Evolutionary conservation across 1,140 invertebrate genomes (phyloP), one percentile per base, ranked within the genome.

Genomic region (Drosophila trapezifrons): DNA sequence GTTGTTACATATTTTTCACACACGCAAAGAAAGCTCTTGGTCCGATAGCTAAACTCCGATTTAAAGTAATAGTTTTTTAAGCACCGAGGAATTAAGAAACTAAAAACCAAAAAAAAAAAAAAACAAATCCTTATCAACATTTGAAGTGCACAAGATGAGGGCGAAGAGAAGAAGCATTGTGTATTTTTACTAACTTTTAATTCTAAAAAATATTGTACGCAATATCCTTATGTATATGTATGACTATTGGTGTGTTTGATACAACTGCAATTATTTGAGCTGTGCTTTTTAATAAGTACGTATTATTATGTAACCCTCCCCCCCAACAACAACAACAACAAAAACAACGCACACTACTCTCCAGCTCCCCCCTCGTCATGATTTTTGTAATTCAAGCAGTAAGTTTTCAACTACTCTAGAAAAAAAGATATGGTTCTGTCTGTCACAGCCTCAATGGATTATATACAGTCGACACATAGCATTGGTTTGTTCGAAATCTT

Each of bases 181-280:
- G 45, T 52, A 66, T 66, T 69, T 63, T 25, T 51, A 69, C 37
- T 64, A 37, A 51, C 45, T 51, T 51, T 66, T 51, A 65, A 62
- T 60, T 58, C 62, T 64, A 42, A 59, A 60, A 59, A 27, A 63
- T 60, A 45, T 65, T 65, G 63, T 46, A 65, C 63, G 40, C 40
- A 65, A 47, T 51, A 66, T 66, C 32, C 62, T 37, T 65, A 52
- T 69, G 45, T 51, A 40, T 67, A 42, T 66, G 60, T 49, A 46
- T 66, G 27, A 66, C 62, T 69, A 65, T 69, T 43, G 40, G 63
- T 64, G 57, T 43, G 62, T 59, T 63, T 64, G 52, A 38, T 57
- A 58, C 59, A 63, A 56, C 51, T 38, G 51, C 59, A 58, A 56
- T 63, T 62, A 42, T 59, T 59, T 59, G 37, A 59, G 37, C 60